Base-by-base conservation (phyloP, 2,113 vertebrate species). In the Oreochromis niloticus region DNA sequence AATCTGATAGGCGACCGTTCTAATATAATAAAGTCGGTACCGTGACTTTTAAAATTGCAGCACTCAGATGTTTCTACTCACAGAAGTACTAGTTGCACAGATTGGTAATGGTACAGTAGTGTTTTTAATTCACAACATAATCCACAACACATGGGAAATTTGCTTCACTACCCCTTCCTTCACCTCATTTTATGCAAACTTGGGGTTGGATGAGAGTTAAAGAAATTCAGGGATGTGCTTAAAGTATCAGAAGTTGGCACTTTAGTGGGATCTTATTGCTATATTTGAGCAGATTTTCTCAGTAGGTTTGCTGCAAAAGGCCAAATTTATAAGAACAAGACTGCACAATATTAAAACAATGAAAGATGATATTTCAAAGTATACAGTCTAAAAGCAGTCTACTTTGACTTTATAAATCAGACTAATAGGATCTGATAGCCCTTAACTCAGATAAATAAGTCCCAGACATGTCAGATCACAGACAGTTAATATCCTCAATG, bases 41-140 rank as follows among this genome's bases (percentile, higher is more conserved):
- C 88, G 57, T 83, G 91, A 88, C 83, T 82, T 85, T 87, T 88
- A 83, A 88, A 90, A 82, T 61, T 90, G 79, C 91, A 87, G 79
- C 71, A 83, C 57, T 75, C 81, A 92, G 92, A 92, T 92, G 85
- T 94, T 96, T 96, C 87, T 94, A 92, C 88, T 93, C 85, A 92
- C 90, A 90, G 80, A 52, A 68, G 88, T 73, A 91, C 52, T 86
- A 94, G 85, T 92, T 93, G 90, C 92, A 92, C 91, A 90, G 80
- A 88, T 56, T 55, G 48, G 81, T 87, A 84, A 81, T 80, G 46
- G 50, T 87, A 82, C 91, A 84, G 92, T 94, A 95, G 92, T 93
- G 92, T 89, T 85, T 87, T 81, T 90, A 78, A 94, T 94, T 92
- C 48, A 91, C 82, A 92, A 87, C 39, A 79, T 90, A 93, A 85